phyloP scores from a whole-genome alignment of 2,888 invertebrate genomes.

The Drosophila barbarae region DNA sequence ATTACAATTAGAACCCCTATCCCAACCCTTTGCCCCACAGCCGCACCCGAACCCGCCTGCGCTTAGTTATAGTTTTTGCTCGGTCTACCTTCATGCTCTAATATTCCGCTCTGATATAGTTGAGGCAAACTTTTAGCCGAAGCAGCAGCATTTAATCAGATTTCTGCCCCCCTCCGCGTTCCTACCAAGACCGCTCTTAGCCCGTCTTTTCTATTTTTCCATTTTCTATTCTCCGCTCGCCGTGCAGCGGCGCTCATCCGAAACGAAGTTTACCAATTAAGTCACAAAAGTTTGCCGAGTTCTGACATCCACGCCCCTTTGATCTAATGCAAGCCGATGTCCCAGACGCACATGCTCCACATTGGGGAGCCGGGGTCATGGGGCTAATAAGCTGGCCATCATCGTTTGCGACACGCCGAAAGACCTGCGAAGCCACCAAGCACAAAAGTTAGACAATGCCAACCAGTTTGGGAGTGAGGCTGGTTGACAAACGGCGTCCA shows the following conservation, averaged over 20 bases:
- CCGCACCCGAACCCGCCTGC: neutral
- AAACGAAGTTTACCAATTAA: constrained; percentile 65
- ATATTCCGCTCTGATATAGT: constrained; percentile 54
- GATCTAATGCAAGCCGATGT: constrained; percentile 61
- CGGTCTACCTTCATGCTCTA: constrained; percentile 62
- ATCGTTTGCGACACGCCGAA: constrained; percentile 59
- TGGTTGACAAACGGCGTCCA: constrained; percentile 49
- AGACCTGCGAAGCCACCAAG: constrained; percentile 41
- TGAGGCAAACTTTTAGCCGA: constrained; percentile 26
- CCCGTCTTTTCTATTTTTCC: constrained; percentile 9
- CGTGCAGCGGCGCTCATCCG: constrained; percentile 22
- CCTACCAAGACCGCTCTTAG: constrained; percentile 4
- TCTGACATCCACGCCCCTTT: constrained; percentile 47
- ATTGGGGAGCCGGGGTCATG: constrained; percentile 9
- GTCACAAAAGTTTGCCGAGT: constrained; percentile 52
- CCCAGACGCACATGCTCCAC: constrained; percentile 44
- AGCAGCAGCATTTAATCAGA: constrained; percentile 55
- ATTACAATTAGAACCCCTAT: constrained; percentile 46
- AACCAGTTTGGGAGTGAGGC: constrained; percentile 51
- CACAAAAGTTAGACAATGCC: constrained; percentile 51
- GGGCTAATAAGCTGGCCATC: constrained; percentile 51
- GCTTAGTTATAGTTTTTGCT: constrained; percentile 50
- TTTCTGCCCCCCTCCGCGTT: constrained; percentile 25
- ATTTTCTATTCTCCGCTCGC: constrained; percentile 17
- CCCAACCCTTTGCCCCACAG: constrained; percentile 9